phyloP scores from a whole-genome alignment of 2,113 vertebrate genomes.

The Odocoileus hemionus region DNA sequence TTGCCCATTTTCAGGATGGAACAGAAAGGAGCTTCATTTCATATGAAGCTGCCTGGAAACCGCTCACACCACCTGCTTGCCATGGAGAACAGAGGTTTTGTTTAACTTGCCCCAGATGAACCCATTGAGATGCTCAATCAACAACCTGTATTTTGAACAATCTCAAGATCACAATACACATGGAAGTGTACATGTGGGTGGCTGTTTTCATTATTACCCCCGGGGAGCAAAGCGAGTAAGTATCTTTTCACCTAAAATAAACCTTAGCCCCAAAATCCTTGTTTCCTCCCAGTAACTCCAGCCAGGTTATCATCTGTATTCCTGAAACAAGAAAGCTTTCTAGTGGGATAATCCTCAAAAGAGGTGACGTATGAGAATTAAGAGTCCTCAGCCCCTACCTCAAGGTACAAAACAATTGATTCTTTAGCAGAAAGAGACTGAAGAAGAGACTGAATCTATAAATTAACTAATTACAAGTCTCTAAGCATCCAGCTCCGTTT shows the following conservation, averaged over 20 bases:
- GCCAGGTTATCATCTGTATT: neutral
- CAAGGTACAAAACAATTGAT: neutral
- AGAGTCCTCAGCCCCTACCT: neutral
- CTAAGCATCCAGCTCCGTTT: neutral
- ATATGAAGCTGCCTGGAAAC: neutral
- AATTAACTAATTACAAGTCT: neutral
- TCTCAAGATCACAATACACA: neutral
- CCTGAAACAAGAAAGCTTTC: neutral
- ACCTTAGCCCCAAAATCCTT: neutral
- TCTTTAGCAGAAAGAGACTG: neutral
- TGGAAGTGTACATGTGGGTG: neutral
- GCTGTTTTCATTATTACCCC: neutral
- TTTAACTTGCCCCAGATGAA: neutral
- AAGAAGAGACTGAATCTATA: neutral
- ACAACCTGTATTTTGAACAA: neutral
- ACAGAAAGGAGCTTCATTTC: neutral
- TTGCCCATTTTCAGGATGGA: neutral
- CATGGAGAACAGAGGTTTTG: neutral
- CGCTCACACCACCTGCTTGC: neutral
- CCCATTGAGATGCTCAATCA: neutral
- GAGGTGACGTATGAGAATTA: neutral
- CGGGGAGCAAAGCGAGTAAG: neutral
- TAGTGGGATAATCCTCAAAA: neutral
- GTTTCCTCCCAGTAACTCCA: neutral
- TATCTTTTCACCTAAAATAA: conserved; percentile 3